Evolutionary conservation across 2,888 invertebrate species (phyloP).

Genomic region (Labia minor): DNA sequence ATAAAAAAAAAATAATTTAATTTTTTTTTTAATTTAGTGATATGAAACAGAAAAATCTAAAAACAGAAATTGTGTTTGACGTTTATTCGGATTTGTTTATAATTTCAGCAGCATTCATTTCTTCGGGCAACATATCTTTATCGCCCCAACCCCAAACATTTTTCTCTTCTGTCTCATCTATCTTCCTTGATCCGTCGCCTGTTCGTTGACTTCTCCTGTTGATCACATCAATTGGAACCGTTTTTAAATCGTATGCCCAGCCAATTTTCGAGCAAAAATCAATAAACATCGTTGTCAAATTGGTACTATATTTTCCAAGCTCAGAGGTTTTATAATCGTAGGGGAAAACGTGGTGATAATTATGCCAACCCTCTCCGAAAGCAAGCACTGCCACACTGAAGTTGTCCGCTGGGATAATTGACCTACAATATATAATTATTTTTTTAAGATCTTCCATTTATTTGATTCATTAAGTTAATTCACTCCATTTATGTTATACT

Average conservation of each 20-base stretch:
- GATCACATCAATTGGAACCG: slow-evolving; percentile 58
- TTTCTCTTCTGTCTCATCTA: slow-evolving; percentile 45
- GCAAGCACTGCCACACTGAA: slow-evolving; percentile 36
- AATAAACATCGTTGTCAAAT: slow-evolving; percentile 65
- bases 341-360: too few species aligned
- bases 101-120: slow-evolving; percentile 27
- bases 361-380: slow-evolving; percentile 43
- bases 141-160: slow-evolving; percentile 36
- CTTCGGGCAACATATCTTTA: slow-evolving; percentile 25
- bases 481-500: too few species aligned
- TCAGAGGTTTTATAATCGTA: slow-evolving; percentile 79
- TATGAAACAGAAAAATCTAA: too few species aligned
- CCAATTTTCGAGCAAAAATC: slow-evolving; percentile 73
- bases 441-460: too few species aligned
- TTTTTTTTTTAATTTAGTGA: too few species aligned
- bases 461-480: too few species aligned
- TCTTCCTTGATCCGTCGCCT: slow-evolving; percentile 54
- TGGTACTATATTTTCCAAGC: slow-evolving; percentile 57
- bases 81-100: neutral
- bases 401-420: slow-evolving; percentile 37
- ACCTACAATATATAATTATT: slow-evolving; percentile 29
- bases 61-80: too few species aligned
- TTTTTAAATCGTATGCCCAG: slow-evolving; percentile 78
- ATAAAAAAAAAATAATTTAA: too few species aligned
- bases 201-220: slow-evolving; percentile 58